Percentiles rank a stretch among this genome's conserved stretches.
These are phyloP conservation scores for Nipponacmea schrenckii DNA, from an alignment of 2,888 invertebrate genomes.

Conservation along the genomic window DNA sequence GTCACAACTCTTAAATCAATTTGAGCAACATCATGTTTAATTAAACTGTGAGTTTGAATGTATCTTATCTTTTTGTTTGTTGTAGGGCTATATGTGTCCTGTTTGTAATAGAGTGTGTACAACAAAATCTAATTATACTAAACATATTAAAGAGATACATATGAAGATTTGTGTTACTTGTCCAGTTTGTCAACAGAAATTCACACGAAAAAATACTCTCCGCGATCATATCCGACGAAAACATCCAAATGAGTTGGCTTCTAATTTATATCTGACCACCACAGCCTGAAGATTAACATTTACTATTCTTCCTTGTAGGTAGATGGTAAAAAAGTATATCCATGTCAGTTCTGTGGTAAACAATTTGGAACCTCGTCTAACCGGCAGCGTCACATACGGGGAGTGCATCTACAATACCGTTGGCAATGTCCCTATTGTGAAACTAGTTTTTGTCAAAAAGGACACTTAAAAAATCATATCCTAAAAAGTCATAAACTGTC, in stretches of 20 bases:
- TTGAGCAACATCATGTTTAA: no score
- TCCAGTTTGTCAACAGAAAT: not conserved
- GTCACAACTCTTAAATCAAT: no score
- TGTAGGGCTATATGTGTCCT: not conserved
- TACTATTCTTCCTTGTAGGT: no score
- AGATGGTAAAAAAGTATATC: no score
- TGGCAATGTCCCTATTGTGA: not conserved
- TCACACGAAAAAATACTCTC: not conserved
- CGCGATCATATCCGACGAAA: not conserved
- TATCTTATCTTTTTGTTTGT: no score
- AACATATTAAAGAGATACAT: not conserved
- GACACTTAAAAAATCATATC: not conserved
- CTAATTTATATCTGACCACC: no score
- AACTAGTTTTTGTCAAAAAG: conserved; percentile 1
- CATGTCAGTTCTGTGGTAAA: not conserved
- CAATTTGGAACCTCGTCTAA: not conserved
- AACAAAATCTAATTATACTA: not conserved
- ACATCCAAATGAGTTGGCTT: no score
- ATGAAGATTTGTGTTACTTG: conserved; percentile 1
- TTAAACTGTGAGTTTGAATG: no score
- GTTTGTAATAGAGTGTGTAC: conserved; percentile 1
- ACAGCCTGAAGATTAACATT: no score
- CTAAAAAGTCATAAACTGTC: not conserved
- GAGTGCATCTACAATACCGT: not conserved
- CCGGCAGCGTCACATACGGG: not conserved